Base-by-base conservation (phyloP, 1,140 invertebrate species). In the Gryllus bimaculatus region DNA sequence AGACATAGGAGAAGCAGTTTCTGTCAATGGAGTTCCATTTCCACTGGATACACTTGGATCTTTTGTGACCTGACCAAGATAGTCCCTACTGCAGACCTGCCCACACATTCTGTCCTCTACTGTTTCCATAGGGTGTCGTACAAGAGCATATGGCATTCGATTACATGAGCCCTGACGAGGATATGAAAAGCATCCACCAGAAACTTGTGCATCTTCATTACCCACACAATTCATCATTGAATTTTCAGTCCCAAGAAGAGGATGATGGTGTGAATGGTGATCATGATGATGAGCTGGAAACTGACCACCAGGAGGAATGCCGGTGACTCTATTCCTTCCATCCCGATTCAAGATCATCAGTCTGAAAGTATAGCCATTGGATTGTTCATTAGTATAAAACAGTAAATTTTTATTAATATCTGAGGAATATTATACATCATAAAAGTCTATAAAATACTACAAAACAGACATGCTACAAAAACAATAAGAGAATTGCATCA, bases 221-320 rank as follows among this genome's bases (percentile, higher is more conserved):
- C 18, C 18, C 18, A 18, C 54, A 66, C 54, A 66, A 66, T 7
- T 66, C 18, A 66, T 13, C 18, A 66, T 13, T 66, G 54, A 13
- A 66, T 66, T 66, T 66, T 66, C 54, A 13, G 54, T 13, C 18
- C 54, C 54, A 10, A 66, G 54, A 3, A 75, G 78, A 74, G 54
- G 54, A 7, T 66, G 54, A 66, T 66, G 54, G 18, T 13, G 54
- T 66, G 8, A 47, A 79, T 48, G 78, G 49, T 20, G 78, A 18
- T 20, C 49, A 79, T n/a, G 73, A 13, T 47, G 78, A 79, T 73
- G 73, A 48, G n/a, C 49, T 66, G 73, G 78, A 79, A n/a, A 79
- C 74, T n/a, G 73, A 83, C 76, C n/a, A 81, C 75, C 76, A 84
- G 82, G 54, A 81, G 82, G 18, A 76, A 79, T 47, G 48, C 80